Base-by-base conservation (phyloP, 2,113 vertebrate species). In the Semicossyphus pulcher region DNA sequence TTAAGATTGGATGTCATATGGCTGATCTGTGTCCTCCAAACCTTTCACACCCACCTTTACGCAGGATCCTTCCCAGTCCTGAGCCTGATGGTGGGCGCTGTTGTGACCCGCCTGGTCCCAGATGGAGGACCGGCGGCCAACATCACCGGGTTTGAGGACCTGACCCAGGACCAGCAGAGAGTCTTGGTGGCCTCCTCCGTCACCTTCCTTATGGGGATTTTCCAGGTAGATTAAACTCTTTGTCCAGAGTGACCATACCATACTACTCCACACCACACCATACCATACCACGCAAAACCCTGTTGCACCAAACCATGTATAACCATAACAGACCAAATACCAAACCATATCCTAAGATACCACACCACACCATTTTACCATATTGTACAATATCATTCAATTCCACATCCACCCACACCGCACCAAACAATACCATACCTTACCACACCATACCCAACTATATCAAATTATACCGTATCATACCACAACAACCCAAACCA, bases 21-120 rank as follows among this genome's bases (percentile, higher is more conserved):
- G 28, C 8, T 64, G 4, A 21, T 61, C 23, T 42, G 0, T 7
- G 15, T 51, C n/a, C 44, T 32, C 39, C 4, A 36, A 9, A 12
- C 2, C 12, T 2, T 15, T 18, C 7, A 45, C 18, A 25, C 36
- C 2, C 20, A 28, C 28, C 31, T 15, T 26, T 14, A 39, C 37
- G 2, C 39, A 98, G 97, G 97, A 64, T 92, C 97, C 0, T 98
- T 99, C 74, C 96, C 97, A 0, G 94, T 99, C 52, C 86, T 98
- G 47, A 96, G 97, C 79, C 84, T 96, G 53, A 98, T 98, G 97
- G 91, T 98, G n/a, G 96, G 96, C 62, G 90, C 86, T 16, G 93
- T 92, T 0, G 96, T 96, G 20, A 54, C 79, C 20, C 93, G 92
- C 21, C 32, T 96, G 29, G 91, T 90, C 8, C 88, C 95, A 0